phyloP scores from a whole-genome alignment of 1,140 invertebrate genomes.

The Magallana angulata region DNA sequence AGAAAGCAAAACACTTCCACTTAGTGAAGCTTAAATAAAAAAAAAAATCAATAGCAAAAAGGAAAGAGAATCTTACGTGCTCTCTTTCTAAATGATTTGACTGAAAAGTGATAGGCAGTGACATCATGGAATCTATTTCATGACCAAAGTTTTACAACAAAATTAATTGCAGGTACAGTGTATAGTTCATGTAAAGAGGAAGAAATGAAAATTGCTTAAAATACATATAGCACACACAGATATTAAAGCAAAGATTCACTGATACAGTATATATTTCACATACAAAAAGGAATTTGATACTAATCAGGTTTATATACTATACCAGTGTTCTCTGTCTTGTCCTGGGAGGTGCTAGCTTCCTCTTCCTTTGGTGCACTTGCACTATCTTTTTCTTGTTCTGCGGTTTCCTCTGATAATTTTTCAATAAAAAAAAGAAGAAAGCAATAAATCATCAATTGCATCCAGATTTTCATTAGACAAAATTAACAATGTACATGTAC shows the following conservation, averaged over 20 bases:
- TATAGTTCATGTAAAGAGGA: too few species aligned
- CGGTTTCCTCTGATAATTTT: background rate
- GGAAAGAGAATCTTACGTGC: background rate
- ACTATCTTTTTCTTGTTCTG: slow-evolving; percentile 16
- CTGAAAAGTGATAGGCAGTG: background rate
- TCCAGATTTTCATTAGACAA: too few species aligned
- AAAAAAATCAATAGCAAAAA: background rate
- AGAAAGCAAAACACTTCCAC: background rate
- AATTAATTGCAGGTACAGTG: too few species aligned
- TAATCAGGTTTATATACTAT: too few species aligned
- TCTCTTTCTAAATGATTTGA: slow-evolving; percentile 7
- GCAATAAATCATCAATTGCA: background rate
- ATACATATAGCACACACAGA: too few species aligned
- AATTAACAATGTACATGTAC: too few species aligned
- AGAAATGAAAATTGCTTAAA: too few species aligned
- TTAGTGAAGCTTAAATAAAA: background rate
- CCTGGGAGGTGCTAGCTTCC: slow-evolving; percentile 3
- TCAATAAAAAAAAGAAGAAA: background rate
- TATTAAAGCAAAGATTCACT: too few species aligned
- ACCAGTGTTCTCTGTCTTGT: slow-evolving; percentile 1
- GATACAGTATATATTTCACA: too few species aligned
- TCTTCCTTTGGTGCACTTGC: background rate
- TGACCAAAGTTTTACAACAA: too few species aligned
- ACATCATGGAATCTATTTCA: too few species aligned
- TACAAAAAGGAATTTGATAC: too few species aligned